phyloP scores from a whole-genome alignment of 1,140 invertebrate genomes.

The Drosophila equinoxialis region DNA sequence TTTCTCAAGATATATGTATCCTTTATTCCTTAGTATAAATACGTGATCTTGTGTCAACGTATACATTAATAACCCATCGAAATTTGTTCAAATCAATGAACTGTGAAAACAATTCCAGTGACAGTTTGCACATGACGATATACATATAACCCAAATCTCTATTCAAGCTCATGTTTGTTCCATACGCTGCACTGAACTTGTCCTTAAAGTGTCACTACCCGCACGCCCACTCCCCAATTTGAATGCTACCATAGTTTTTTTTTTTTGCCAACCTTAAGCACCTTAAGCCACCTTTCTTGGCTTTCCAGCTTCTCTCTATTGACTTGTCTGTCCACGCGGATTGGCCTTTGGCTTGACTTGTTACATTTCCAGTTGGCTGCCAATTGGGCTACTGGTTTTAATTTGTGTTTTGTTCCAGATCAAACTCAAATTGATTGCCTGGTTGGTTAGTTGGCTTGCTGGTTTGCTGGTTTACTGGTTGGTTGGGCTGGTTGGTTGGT shows the following conservation, averaged over 20 bases:
- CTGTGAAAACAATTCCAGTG: neutral
- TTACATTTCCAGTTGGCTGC: conserved; percentile 70
- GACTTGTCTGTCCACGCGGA: conserved; percentile 65
- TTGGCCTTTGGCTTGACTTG: conserved; percentile 70
- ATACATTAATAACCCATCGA: no score
- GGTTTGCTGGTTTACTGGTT: neutral
- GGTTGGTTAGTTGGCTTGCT: conserved; percentile 7
- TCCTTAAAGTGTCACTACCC: conserved; percentile 46
- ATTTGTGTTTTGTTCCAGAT: conserved; percentile 25
- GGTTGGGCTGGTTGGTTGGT: neutral
- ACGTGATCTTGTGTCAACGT: no score
- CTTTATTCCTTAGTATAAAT: no score
- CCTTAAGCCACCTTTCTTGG: neutral
- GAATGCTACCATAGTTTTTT: neutral
- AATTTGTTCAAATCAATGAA: neutral
- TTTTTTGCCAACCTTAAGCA: neutral
- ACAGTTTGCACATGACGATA: neutral
- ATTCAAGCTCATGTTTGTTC: conserved; percentile 47
- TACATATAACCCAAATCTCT: conserved; percentile 41
- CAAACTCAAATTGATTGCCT: conserved; percentile 43
- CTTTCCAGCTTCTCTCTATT: conserved; percentile 36
- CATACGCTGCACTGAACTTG: conserved; percentile 49
- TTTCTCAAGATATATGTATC: no score
- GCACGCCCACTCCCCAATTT: neutral
- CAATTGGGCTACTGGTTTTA: conserved; percentile 67